phyloP scores from a whole-genome alignment of 1,140 invertebrate genomes.

The Heliothis subflexa region DNA sequence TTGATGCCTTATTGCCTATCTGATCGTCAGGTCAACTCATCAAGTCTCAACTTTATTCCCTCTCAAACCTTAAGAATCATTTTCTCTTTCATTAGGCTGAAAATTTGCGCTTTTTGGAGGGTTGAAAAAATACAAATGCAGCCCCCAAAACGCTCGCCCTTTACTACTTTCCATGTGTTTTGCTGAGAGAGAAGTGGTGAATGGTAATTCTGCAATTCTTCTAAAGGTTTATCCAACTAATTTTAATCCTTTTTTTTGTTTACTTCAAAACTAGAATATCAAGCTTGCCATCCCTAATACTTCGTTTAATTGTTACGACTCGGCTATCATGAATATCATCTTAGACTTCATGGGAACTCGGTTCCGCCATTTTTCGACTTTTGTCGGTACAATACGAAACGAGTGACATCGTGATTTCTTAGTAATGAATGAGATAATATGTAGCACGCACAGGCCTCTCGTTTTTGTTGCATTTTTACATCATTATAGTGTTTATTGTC shows the following conservation, averaged over 20 bases:
- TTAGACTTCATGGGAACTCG: constrained; percentile 81
- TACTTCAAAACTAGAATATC: not conserved
- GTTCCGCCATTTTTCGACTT: constrained; percentile 76
- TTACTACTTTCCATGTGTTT: too few species aligned
- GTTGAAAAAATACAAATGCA: too few species aligned
- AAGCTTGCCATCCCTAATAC: constrained; percentile 41
- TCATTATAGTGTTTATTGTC: constrained; percentile 57
- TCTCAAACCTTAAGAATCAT: too few species aligned
- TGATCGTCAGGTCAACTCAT: too few species aligned
- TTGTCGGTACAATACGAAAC: constrained; percentile 75
- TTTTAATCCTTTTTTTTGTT: not conserved
- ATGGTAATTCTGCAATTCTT: too few species aligned
- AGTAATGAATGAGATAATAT: constrained; percentile 78
- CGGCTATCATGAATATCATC: constrained; percentile 75
- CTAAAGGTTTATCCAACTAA: too few species aligned
- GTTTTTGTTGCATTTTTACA: constrained; percentile 45
- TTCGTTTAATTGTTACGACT: constrained; percentile 82
- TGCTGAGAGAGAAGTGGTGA: too few species aligned
- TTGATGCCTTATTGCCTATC: too few species aligned
- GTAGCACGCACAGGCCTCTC: constrained; percentile 47
- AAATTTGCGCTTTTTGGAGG: too few species aligned
- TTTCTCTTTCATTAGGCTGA: too few species aligned
- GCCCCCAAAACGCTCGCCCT: too few species aligned
- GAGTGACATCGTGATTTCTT: constrained; percentile 67
- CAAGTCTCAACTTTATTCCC: too few species aligned